Conservation (phyloP, 2,888 invertebrate species). For the Meiosimyza platycephala region DNA sequence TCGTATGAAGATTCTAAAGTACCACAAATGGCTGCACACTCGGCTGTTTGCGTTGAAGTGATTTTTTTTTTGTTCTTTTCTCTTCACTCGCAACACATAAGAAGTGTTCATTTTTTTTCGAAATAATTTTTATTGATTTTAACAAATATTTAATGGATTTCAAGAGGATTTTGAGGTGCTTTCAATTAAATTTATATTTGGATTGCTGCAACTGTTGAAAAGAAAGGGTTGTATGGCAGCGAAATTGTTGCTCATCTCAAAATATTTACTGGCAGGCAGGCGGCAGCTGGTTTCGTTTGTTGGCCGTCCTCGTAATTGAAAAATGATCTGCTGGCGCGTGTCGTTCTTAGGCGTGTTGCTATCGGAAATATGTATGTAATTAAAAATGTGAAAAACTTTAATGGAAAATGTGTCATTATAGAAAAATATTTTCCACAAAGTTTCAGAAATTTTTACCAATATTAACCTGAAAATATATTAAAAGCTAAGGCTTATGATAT, state of each 20-base stretch:
- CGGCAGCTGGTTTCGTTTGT: constrained; percentile 19
- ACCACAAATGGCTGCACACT: constrained; percentile 11
- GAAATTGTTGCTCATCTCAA: constrained; percentile 18
- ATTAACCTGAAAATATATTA: too few species aligned
- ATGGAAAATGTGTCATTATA: too few species aligned
- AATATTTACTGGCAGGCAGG: not conserved
- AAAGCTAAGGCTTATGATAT: too few species aligned
- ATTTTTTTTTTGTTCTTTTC: constrained; percentile 27
- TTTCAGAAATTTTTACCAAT: too few species aligned
- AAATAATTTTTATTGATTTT: constrained; percentile 42
- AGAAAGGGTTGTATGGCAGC: constrained; percentile 14
- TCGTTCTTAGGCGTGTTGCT: constrained; percentile 33
- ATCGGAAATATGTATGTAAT: not conserved
- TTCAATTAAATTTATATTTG: constrained; percentile 26
- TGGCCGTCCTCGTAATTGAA: not conserved
- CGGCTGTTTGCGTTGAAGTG: not conserved
- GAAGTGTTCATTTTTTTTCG: constrained; percentile 40
- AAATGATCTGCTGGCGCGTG: constrained; percentile 21
- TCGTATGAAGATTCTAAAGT: too few species aligned
- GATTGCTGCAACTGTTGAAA: constrained; percentile 6
- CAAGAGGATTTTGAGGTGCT: constrained; percentile 44
- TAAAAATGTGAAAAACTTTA: too few species aligned
- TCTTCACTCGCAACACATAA: not conserved
- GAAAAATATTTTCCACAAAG: too few species aligned
- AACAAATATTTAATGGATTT: constrained; percentile 51